Evolutionary conservation across 2,888 invertebrate genomes (phyloP).

Genomic region (Apoda limacodes): DNA sequence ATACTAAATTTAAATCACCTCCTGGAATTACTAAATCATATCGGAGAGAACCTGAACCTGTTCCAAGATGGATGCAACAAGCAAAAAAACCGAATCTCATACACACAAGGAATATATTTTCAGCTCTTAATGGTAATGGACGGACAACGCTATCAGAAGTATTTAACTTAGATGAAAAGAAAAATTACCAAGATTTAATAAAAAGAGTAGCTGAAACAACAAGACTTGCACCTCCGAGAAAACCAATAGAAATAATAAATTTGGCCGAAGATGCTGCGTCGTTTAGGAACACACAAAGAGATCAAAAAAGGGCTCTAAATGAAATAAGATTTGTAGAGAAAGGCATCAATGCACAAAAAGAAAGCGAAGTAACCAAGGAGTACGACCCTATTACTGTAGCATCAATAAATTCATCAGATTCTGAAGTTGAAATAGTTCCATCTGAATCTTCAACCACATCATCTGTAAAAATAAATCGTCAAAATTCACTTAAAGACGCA

Average conservation of each 20-base stretch:
- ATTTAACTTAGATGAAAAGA: slow-evolving; percentile 69
- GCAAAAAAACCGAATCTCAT: slow-evolving; percentile 34
- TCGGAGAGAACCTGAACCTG: slow-evolving; percentile 34
- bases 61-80: slow-evolving; percentile 46
- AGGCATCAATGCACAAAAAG: slow-evolving; percentile 33
- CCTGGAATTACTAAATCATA: slow-evolving; percentile 50
- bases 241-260: slow-evolving; percentile 37
- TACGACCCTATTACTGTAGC: slow-evolving; percentile 57
- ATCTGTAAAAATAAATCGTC: slow-evolving; percentile 42
- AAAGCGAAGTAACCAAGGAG: slow-evolving; percentile 36
- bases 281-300: slow-evolving; percentile 38
- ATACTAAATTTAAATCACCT: slow-evolving; percentile 44
- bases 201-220: slow-evolving; percentile 40
- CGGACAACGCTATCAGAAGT: slow-evolving; percentile 56
- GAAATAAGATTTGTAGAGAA: slow-evolving; percentile 44
- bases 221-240: slow-evolving; percentile 30
- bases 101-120: slow-evolving; percentile 32
- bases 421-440: slow-evolving; percentile 50
- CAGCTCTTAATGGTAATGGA: slow-evolving; percentile 40
- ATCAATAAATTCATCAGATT: slow-evolving; percentile 58
- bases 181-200: slow-evolving; percentile 65
- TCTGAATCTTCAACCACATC: slow-evolving; percentile 54
- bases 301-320: slow-evolving; percentile 44
- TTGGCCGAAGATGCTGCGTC: slow-evolving; percentile 45
- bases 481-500: slow-evolving; percentile 71